Evolutionary conservation across 1,140 invertebrate genomes (phyloP), one percentile per base, ranked within the genome.

Genomic region (Cyclina sinensis): DNA sequence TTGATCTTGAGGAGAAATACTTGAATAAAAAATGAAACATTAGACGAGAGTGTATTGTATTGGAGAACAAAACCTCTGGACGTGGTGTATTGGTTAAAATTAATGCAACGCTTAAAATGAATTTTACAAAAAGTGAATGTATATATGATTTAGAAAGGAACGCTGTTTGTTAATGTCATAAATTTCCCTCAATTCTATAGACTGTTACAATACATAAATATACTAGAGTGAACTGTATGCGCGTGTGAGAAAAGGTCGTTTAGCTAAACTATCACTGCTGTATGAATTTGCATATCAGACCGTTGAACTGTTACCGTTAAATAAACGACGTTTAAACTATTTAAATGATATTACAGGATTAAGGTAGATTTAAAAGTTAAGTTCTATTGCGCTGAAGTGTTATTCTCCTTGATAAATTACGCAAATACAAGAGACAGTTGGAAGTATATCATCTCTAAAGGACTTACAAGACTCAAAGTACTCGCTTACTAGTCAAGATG

Each of bases 351-450:
- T 70, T 70, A 37, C 35, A 18, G 65, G 65, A 70, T 70, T 70
- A 70, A 70, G n/a, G 37, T 24, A 70, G 27, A 14, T 39, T 70
- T 70, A 70, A 70, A 70, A 70, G 65, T 70, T 39, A 70, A 39
- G 65, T 27, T 14, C 21, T 70, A 18, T 70, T 37, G 37, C 30
- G 24, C 14, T 70, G 12, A 70, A 70, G 65, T 70, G 18, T 30
- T 30, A 32, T 65, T 65, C 27, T 32, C 12, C 7, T 4, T 3
- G 35, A 37, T 7, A 14, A 70, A 18, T 70, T 70, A 32, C 65
- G 14, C 7, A 70, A 37, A 11, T 70, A 16, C 27, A 37, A 27
- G 16, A 14, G 37, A 39, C 12, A 37, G 11, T 70, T 70, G 65
- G 65, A 70, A 70, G 35, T 27, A 30, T 11, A 70, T 16, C 35